A percentile compares a stretch with the other conserved stretches of the same genome.
phyloP scores from a whole-genome alignment of 2,888 invertebrate species.

The Candidula unifasciata region DNA sequence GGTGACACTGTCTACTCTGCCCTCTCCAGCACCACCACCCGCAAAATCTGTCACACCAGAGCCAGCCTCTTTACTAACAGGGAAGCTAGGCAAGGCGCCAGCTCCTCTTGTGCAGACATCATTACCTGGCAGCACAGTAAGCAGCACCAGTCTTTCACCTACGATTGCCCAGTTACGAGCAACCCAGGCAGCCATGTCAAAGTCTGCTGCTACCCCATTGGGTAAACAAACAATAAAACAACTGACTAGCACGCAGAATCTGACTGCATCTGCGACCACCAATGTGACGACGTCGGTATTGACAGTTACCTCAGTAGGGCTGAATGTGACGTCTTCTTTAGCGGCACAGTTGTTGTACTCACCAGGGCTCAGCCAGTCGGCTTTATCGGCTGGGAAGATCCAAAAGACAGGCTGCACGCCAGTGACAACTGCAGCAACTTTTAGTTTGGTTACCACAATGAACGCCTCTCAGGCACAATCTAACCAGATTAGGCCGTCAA shows the following conservation, averaged over 20 bases:
- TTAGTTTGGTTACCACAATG: conserved; percentile 50
- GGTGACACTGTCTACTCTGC: conserved; percentile 44
- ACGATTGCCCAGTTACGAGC: conserved; percentile 47
- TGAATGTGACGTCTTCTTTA: conserved; percentile 43
- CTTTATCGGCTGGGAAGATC: conserved; percentile 25
- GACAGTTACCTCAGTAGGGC: conserved; percentile 48
- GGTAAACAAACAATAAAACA: conserved; percentile 50
- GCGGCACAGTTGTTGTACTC: conserved; percentile 51
- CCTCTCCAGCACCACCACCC: conserved; percentile 28
- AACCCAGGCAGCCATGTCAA: conserved; percentile 43
- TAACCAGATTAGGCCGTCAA: not conserved
- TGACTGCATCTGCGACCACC: conserved; percentile 31
- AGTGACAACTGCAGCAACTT: conserved; percentile 41
- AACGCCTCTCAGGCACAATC: conserved; percentile 34
- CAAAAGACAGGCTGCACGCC: conserved; percentile 34
- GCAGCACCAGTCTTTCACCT: conserved; percentile 1
- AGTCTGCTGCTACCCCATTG: conserved; percentile 6
- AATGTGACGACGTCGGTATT: conserved; percentile 40
- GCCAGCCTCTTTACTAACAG: conserved; percentile 32
- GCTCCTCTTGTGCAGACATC: conserved; percentile 21
- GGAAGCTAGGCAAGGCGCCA: conserved; percentile 27
- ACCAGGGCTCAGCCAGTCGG: conserved; percentile 28
- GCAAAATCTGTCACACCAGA: conserved; percentile 27
- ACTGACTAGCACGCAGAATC: conserved; percentile 28
- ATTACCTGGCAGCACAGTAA: not conserved